Base-by-base conservation (phyloP, 2,113 vertebrate genomes). In the Gobius niger region DNA sequence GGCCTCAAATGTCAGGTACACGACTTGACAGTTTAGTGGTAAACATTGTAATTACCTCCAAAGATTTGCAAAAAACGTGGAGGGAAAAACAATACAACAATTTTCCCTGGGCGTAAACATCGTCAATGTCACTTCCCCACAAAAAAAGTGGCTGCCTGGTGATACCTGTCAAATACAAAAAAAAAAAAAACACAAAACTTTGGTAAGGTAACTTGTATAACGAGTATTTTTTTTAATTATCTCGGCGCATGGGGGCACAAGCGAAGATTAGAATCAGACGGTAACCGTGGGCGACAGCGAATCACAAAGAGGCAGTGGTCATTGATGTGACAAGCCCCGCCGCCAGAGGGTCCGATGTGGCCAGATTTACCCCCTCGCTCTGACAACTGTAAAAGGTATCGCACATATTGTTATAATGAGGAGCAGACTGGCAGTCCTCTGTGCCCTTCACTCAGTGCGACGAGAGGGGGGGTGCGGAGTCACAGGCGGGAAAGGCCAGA, bases 361-460 rank as follows among this genome's bases (percentile, higher is more conserved):
- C 79, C 83, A 84, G 77, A 90, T 72, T 71, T 87, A 85, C 72
- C 86, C 90, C 77, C 87, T 82, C 70, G 78, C 85, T 87, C 75
- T 88, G 80, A 88, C 86, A 92, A 79, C 88, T 93, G 77, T 66
- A 90, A 93, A 90, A 91, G 90, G 91, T 90, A 92, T 90, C 80
- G 75, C 81, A 92, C 91, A 93, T 73, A 82, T 93, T 94, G 90
- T 65, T 87, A 67, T 92, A 89, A 91, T 91, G 92, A 92, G 84
- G 81, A 69, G 14, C 82, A 90, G 82, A 75, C 80, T 82, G 47
- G 50, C 73, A 76, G 77, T 87, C 76, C 75, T 71, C 7, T 68
- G 44, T 85, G 65, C 70, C 83, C 75, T 92, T 91, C 83, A 85
- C 82, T 70, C 62, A 67, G 68, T 44, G 52, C 75, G 68, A 50